Percentiles rank a stretch among this genome's conserved stretches.
Conservation (phyloP, 2,797 vertebrate species). For the Epinephelus awoara region DNA sequence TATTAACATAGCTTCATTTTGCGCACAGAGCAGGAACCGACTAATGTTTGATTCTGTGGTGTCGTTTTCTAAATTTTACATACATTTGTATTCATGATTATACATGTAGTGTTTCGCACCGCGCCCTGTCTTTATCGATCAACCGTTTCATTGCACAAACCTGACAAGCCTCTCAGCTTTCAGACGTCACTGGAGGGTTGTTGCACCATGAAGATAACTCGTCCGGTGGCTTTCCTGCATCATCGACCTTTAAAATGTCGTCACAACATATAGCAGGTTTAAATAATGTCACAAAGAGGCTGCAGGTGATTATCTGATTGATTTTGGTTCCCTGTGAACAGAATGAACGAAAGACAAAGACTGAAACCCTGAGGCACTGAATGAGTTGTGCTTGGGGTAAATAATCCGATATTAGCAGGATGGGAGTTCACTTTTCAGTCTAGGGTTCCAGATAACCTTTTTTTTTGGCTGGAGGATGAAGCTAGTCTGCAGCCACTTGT, state of each 20-base stretch:
- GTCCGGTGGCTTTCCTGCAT: neutral
- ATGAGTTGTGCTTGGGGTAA: neutral
- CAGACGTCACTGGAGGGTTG: conserved; percentile 17
- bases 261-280: accelerated
- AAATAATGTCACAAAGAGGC: accelerated
- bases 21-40: accelerated
- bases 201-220: conserved; percentile 24
- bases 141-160: conserved; percentile 38
- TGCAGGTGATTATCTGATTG: neutral
- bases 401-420: no score
- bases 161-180: conserved; percentile 3
- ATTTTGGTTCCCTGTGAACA: no score
- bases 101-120: neutral
- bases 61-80: accelerated
- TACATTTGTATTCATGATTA: accelerated
- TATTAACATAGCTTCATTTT: neutral
- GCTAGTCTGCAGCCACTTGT: no score
- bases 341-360: neutral
- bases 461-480: no score
- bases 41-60: accelerated
- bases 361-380: accelerated
- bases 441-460: no score
- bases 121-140: conserved; percentile 64
- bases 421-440: no score
- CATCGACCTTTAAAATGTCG: neutral